Base-by-base conservation (phyloP, 2,113 vertebrate genomes). In the Ploceus nigricollis region DNA sequence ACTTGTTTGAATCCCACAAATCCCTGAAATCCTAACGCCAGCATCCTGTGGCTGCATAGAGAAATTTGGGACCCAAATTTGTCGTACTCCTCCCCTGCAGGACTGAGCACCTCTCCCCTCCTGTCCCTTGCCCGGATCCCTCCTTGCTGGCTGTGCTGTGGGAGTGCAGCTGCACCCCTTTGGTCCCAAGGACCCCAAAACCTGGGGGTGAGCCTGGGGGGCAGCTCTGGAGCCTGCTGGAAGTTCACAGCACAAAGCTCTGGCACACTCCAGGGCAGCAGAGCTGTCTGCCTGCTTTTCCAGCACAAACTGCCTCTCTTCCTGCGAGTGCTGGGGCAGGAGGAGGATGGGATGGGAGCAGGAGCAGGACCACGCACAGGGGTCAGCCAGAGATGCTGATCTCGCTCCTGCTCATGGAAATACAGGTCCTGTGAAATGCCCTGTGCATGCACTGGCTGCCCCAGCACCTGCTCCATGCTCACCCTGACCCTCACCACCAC, bases 1-100 rank as follows among this genome's bases (percentile, higher is more conserved):
- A 85, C 94, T 94, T 91, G 84, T 92, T 83, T 96, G 88, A 97
- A 97, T 95, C 92, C 97, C 96, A 96, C 72, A 86, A 92, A 96
- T 88, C 95, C 93, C 82, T 65, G 73, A 77, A 92, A 93, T 53
- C 65, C 13, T 80, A 93, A 65, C 3, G 5, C 28, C 94, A 89
- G 75, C 21, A 53, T 95, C 96, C 88, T 87, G 82, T 21, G 10
- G 63, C 87, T 37, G 13, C 65, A 40, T 68, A 92, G 56, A 86
- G 82, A 92, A 64, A 45, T 81, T 68, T 89, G 71, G 68, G 84
- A 96, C 57, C 27, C 3, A 1, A 57, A 66, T 45, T 27, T 50
- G 65, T 64, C 61, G 8, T 25, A 60, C 75, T 93, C 84, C 81
- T 73, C 31, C 42, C 51, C 78, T 24, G 90, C 70, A 65, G 27